Evolutionary conservation across 2,888 invertebrate genomes (phyloP), one percentile per base, ranked within the genome.

Genomic region (Pristionchus maxplancki): DNA sequence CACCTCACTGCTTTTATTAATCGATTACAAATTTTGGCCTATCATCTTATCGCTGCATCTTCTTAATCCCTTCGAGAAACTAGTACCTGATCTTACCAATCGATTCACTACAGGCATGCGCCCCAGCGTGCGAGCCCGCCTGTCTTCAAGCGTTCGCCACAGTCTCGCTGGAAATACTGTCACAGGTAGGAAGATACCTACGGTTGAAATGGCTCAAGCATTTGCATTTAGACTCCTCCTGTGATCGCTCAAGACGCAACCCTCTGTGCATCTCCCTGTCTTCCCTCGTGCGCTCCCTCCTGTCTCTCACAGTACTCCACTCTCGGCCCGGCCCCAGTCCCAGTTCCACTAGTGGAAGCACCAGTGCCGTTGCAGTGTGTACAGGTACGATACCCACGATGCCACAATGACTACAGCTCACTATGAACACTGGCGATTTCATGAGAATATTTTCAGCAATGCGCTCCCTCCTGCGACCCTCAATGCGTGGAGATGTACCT

Each of bases 91-190:
- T 9, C 28, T 64, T 6, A 64, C 5, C n/a, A 6, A 9, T 11
- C 44, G 44, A 44, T 44, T 44, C 44, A 44, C 17, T 87, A 1
- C 31, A 87, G 86, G 86, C 67, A 50, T 87, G 86, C 58, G 50
- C 58, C n/a, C 86, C 86, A 11, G 86, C 67, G 15, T 87, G 86
- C 31, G 86, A 87, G 20, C 86, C 67, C 9, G 86, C 71, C 31
- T 87, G 86, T 71, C 86, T 87, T 0, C 86, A 87, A 24, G 86
- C 86, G 20, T 87, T 87, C 50, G 86, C 86, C 20, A 87, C 86
- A 9, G 86, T 87, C 0, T 48, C 86, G 2, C 50, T 87, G 13
- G 86, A 87, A 50, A 48, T 71, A 8, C 50, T 87, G 17, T 40
- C 48, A 6, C 58, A 85, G 64, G 62, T 44, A 9, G 9, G 40